phyloP scores from a whole-genome alignment of 2,797 vertebrate species.

The Erethizon dorsatum region DNA sequence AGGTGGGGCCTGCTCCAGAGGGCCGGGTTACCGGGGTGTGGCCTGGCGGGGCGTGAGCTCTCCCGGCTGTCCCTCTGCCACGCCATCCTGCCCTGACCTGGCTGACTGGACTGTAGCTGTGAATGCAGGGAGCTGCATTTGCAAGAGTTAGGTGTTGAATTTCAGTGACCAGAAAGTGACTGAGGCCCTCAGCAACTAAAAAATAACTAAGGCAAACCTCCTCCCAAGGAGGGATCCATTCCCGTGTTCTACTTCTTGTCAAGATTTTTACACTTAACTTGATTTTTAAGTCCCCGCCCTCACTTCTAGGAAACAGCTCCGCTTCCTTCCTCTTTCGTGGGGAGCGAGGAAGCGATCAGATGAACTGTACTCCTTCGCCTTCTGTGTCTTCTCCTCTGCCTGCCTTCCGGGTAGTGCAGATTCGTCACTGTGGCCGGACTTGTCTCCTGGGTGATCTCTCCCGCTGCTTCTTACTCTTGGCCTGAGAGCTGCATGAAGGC shows the following conservation, averaged over 20 bases:
- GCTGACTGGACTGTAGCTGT: not conserved
- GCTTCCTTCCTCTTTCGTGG: not conserved
- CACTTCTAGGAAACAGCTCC: constrained; percentile 16
- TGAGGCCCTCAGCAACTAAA: not conserved
- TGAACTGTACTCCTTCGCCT: not conserved
- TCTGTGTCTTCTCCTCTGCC: not conserved
- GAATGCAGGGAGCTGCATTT: not conserved
- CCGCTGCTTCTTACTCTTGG: not conserved
- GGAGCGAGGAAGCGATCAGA: constrained; percentile 15
- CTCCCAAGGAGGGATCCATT: not conserved
- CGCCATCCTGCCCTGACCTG: not conserved
- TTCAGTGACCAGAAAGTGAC: not conserved
- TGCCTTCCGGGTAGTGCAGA: constrained; percentile 1
- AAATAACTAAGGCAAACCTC: not conserved
- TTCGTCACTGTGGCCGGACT: not conserved
- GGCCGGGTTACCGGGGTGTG: not conserved
- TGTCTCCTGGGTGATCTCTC: not conserved
- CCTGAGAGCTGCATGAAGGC: not conserved
- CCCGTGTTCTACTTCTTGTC: not conserved
- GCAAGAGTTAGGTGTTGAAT: not conserved
- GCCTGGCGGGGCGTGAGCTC: rapidly evolving
- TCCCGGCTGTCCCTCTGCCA: not conserved
- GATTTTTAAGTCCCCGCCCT: not conserved
- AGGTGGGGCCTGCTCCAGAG: not conserved
- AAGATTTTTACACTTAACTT: constrained; percentile 10